These are phyloP conservation scores for Chalcis sispes DNA, from an alignment of 2,888 invertebrate species.

Conservation along the genomic window DNA sequence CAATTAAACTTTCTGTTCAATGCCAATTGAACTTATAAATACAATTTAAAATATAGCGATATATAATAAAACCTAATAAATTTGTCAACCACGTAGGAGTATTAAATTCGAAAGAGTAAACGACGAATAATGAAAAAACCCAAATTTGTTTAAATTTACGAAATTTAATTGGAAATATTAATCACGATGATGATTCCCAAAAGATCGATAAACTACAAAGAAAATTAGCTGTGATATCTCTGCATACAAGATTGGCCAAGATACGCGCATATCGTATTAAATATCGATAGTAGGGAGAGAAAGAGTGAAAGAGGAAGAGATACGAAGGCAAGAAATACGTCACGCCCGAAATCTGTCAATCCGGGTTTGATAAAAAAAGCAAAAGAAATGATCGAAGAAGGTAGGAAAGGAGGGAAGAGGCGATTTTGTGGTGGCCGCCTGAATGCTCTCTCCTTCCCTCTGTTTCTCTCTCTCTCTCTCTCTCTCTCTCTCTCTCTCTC, in stretches of 20 bases:
- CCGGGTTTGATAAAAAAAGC: conserved; percentile 33
- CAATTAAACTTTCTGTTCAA: too few species aligned
- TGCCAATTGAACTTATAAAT: too few species aligned
- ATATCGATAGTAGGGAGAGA: conserved; percentile 26
- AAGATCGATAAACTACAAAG: background rate
- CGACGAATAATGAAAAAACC: too few species aligned
- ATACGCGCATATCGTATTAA: conserved; percentile 15
- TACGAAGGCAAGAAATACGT: conserved; percentile 48
- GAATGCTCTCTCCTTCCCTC: conserved; percentile 25
- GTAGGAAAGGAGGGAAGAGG: background rate
- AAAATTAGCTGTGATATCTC: background rate
- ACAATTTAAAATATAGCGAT: too few species aligned
- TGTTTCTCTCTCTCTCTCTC: too few species aligned
- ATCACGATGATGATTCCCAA: too few species aligned
- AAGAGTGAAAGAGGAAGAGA: too few species aligned
- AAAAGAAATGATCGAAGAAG: background rate
- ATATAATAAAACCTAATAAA: too few species aligned
- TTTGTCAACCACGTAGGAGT: too few species aligned
- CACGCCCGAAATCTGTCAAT: conserved; percentile 58
- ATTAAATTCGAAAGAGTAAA: too few species aligned
- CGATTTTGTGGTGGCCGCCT: conserved; percentile 46
- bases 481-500: conserved; percentile 32
- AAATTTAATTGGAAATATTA: too few species aligned
- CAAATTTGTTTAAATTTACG: too few species aligned
- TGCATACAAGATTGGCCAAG: conserved; percentile 15